A percentile compares a stretch with the other conserved stretches of the same genome.
phyloP scores from a whole-genome alignment of 2,888 invertebrate species.

The Cordilura impudica region DNA sequence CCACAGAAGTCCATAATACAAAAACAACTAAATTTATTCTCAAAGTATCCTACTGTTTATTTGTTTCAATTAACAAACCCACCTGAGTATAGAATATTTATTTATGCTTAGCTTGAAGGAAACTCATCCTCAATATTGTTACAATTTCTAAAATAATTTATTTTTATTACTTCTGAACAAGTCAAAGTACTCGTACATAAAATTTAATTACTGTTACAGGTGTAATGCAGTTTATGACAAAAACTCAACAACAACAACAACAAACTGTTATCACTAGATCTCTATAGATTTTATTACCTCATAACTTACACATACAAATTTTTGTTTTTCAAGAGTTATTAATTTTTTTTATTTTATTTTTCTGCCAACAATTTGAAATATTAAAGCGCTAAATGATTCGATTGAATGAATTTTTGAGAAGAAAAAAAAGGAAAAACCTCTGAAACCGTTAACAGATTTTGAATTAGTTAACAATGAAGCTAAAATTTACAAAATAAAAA shows the following conservation, averaged over 20 bases:
- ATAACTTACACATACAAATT: not conserved
- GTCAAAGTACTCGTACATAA: too few relatives aligned
- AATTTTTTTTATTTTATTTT: conserved; percentile 18
- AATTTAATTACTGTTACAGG: conserved; percentile 4
- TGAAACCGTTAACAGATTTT: not conserved
- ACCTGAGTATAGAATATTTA: too few relatives aligned
- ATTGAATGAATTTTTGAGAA: not conserved
- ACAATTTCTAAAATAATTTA: not conserved
- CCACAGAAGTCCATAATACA: too few relatives aligned
- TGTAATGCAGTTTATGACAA: conserved; percentile 21
- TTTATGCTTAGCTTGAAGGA: too few relatives aligned
- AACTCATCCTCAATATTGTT: too few relatives aligned
- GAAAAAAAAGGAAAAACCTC: not conserved
- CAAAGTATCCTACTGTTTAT: too few relatives aligned
- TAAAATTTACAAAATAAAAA: not conserved
- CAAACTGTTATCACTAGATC: conserved; percentile 31
- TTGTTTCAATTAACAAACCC: too few relatives aligned
- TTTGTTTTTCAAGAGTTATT: conserved; percentile 30
- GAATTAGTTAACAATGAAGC: not conserved
- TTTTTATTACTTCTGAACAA: not conserved
- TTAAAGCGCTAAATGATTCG: not conserved
- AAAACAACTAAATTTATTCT: too few relatives aligned
- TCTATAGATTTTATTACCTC: conserved; percentile 16
- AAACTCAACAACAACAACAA: not conserved
- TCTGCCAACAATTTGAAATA: conserved; percentile 5